Evolutionary conservation across 2,113 vertebrate species (phyloP), one percentile per base, ranked within the genome.

Genomic region (Archocentrus centrarchus): DNA sequence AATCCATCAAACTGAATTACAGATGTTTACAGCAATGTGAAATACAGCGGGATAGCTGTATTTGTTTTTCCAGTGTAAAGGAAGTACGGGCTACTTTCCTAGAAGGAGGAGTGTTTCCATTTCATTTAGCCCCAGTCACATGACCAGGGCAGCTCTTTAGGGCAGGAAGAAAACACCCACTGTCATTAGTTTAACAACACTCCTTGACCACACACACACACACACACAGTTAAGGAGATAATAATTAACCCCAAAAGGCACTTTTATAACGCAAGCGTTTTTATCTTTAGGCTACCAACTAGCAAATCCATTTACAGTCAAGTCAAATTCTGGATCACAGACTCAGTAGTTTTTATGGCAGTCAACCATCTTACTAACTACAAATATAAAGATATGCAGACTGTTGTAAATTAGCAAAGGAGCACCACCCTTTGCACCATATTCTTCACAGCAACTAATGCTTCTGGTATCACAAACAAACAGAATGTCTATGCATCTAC

Each of bases 231-330:
- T 61, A 50, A 22, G n/a, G 64, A 84, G 89, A 92, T 91, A 96
- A 96, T 96, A 18, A 96, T 96, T 96, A 96, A 96, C 93, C 78
- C 18, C 15, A 14, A 37, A 32, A 68, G 79, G 39, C 35, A 35
- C 78, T 47, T 77, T 80, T 70, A 41, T 7, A 84, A 27, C 47
- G 73, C 90, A 91, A 94, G 92, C 85, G 88, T 1, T 27, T 93
- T 88, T 93, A 92, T 91, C 90, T 89, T 47, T 18, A 30, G 20
- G 50, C 47, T 73, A 55, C 27, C 18, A 32, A 53, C 37, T 39
- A 14, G 58, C 6, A 24, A 35, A 39, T 73, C 44, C 63, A 10
- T 78, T 59, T 30, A 35, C 2, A 64, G 41, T 7, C 1, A n/a
- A 50, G 17, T 20, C n/a, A 30, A 17, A 66, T 10, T 62, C 24